Base-by-base conservation (phyloP, 2,113 vertebrate species). In the Struthidea cinerea region DNA sequence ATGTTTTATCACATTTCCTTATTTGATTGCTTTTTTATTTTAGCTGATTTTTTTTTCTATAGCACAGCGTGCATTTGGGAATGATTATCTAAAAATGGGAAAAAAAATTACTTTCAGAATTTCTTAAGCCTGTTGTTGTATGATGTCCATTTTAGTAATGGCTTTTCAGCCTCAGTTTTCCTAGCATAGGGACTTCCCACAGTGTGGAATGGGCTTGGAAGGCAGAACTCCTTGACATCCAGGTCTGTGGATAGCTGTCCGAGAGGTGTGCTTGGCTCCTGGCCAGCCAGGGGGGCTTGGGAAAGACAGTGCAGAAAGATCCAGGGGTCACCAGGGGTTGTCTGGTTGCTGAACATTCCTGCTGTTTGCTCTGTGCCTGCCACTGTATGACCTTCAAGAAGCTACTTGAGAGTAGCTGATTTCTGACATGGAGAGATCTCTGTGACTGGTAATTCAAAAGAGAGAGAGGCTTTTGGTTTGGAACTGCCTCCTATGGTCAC, bases 231-330 rank as follows among this genome's bases (percentile, higher is more conserved):
- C 3, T 44, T 47, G 37, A 13, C 79, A 19, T 10, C 22, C 39
- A 21, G 7, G 12, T 24, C 9, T 42, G 13, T 30, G 11, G 28
- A 1, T 5, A 26, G 30, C 26, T 50, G 33, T 10, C 17, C 5
- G 5, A 28, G 27, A 76, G 20, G 1, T 24, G 30, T 7, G 13
- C 56, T 61, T 37, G 50, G 46, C 10, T 1, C 0, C 33, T 60
- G 64, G 33, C 42, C 21, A 20, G 30, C 33, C 19, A 8, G 5
- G 10, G 16, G 2, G 4, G 0, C 32, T 41, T 32, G 50, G n/a
- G 16, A 44, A 74, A 32, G 35, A 4, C 16, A 50, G 5, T 4
- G 13, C 2, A 2, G 16, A n/a, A 50, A 39, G 16, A 7, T 18
- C 42, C 42, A 23, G 15, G 14, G 16, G 5, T 35, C 21, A 9